Percentiles rank a stretch among this genome's conserved stretches.
Conservation (phyloP, 2,113 vertebrate species). For the Sander vitreus region DNA sequence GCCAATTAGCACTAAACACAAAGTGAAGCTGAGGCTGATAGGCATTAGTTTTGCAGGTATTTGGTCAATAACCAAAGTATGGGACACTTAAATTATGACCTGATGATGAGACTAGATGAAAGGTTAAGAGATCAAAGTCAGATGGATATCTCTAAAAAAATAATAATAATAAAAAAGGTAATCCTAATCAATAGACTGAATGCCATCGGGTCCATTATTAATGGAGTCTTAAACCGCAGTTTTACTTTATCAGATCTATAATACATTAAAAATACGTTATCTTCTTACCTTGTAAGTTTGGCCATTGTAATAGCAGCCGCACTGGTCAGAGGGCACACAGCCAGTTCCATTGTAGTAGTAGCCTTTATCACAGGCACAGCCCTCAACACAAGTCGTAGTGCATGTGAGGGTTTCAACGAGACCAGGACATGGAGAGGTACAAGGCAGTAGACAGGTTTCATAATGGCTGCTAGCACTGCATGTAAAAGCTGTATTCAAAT, state of each 20-base stretch:
- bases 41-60: no score
- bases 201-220: no score
- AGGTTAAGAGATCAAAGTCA: no score
- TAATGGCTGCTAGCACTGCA: slow-evolving; percentile 84
- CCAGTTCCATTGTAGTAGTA: slow-evolving; percentile 65
- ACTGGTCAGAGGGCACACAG: slow-evolving; percentile 77
- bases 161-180: no score
- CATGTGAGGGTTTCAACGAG: slow-evolving; percentile 49
- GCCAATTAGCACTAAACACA: no score
- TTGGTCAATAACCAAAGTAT: no score
- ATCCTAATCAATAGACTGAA: no score
- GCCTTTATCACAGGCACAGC: slow-evolving; percentile 81
- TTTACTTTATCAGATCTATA: neutral
- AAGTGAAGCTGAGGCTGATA: no score
- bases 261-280: neutral
- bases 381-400: slow-evolving; percentile 74
- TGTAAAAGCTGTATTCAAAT: slow-evolving; percentile 25
- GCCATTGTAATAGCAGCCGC: slow-evolving; percentile 83
- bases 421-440: slow-evolving; percentile 73
- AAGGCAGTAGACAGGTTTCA: slow-evolving; percentile 75
- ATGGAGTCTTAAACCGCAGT: neutral
- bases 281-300: slow-evolving; percentile 79
- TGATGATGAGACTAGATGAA: no score
- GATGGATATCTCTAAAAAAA: no score
- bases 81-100: no score